Base-by-base conservation (phyloP, 2,888 invertebrate species). In the Creontiades dilutus region DNA sequence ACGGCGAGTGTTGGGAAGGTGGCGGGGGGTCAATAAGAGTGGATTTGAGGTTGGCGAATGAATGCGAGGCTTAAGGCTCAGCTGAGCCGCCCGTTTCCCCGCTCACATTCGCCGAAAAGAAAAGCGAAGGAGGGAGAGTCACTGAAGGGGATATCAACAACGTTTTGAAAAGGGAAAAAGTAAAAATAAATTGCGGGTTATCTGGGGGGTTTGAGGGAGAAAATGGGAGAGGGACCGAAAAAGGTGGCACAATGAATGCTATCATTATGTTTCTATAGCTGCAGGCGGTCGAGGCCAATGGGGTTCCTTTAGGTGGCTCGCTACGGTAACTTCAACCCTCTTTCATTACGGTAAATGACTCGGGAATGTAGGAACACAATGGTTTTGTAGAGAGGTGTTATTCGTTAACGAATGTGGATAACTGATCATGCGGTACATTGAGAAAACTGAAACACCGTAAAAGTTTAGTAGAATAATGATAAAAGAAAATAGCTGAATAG, bases 51-150 rank as follows among this genome's bases (percentile, higher is more conserved):
- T 16, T 16, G 57, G n/a, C n/a, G 57, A 57, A 57, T 57, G 57
- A 57, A 57, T 57, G 57, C 57, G 57, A 57, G n/a, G 57, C 57
- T 57, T 57, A 57, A 16, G n/a, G 57, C 57, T 57, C 16, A 57
- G 57, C 57, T n/a, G n/a, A 57, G 57, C n/a, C 16, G 12, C 16
- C 19, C 19, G 16, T 37, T n/a, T n/a, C 57, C 57, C 57, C 57
- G n/a, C n/a, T 57, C 57, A 57, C 57, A 57, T 57, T 57, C 5
- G 0, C n/a, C 57, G 52, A 16, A 16, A 52, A 13, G 48, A 16
- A 37, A 37, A 37, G 37, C 14, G n/a, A 57, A 57, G 57, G 7
- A 57, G 57, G 7, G 37, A 7, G n/a, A n/a, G 57, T 57, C 57
- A n/a, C 5, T n/a, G 57, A 57, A n/a, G 14, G 57, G n/a, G n/a